These are phyloP conservation scores for Gobius niger DNA, from an alignment of 2,113 vertebrate genomes.

Conservation along the genomic window DNA sequence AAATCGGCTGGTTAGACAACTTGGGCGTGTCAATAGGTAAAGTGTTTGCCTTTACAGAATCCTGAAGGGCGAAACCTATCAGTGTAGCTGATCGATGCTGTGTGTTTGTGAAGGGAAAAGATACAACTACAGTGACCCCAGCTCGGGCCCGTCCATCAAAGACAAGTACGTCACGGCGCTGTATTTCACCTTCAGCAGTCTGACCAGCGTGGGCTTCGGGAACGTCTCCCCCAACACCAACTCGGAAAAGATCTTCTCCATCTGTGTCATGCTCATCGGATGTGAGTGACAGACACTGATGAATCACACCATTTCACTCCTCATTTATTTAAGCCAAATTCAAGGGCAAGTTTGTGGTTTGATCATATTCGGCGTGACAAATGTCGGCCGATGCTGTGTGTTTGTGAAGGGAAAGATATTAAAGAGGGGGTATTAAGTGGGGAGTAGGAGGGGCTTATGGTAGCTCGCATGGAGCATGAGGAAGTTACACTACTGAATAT, in stretches of 20 bases:
- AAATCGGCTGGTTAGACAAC: conserved; percentile 98
- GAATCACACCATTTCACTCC: not conserved
- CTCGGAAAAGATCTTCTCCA: conserved; percentile 99
- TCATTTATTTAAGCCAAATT: conserved; percentile 5
- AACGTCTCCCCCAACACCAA: conserved; percentile 99
- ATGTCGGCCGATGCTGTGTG: not conserved
- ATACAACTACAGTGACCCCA: conserved; percentile 94
- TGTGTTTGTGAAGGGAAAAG: conserved; percentile 78
- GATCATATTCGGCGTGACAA: conserved; percentile 1
- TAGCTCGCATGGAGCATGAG: too few species aligned
- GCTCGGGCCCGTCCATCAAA: conserved; percentile 96
- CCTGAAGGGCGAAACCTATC: not conserved
- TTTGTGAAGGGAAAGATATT: too few species aligned
- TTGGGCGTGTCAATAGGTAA: conserved; percentile 90
- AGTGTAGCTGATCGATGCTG: not conserved
- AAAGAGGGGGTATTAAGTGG: too few species aligned
- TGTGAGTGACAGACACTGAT: conserved; percentile 82
- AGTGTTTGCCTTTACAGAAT: not conserved
- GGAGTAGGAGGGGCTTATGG: too few species aligned
- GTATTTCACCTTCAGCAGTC: conserved; percentile 99
- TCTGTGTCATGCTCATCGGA: conserved; percentile 99
- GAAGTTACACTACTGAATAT: too few species aligned
- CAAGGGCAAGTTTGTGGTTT: not conserved
- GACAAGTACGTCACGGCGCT: conserved; percentile 99
- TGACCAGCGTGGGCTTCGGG: conserved; percentile 98